Evolutionary conservation across 1,140 invertebrate species (phyloP).

Genomic region (Ruditapes philippinarum): DNA sequence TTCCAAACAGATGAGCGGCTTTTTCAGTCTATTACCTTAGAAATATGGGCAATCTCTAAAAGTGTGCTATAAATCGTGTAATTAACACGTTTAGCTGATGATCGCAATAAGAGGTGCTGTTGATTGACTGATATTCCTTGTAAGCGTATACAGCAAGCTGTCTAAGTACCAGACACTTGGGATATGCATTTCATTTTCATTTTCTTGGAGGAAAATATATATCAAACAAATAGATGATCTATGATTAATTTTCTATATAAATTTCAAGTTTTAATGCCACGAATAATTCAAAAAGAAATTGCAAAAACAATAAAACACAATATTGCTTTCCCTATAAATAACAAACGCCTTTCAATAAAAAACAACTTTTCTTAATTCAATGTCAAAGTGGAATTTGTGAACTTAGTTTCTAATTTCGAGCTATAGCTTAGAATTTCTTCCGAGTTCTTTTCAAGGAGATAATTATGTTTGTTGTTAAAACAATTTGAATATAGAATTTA

Average conservation of each 20-base stretch:
- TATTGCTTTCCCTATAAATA: no score
- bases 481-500: no score
- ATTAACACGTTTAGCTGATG: conserved; percentile 19
- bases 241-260: conserved; percentile 25
- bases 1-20: background rate
- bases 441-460: no score
- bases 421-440: no score
- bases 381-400: no score
- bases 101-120: conserved; percentile 2
- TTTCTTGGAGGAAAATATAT: background rate
- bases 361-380: no score
- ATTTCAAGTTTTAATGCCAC: background rate
- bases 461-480: no score
- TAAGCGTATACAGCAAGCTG: background rate
- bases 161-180: conserved; percentile 11
- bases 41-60: conserved; percentile 11
- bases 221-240: background rate
- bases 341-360: no score
- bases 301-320: conserved; percentile 4
- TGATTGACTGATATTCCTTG: background rate
- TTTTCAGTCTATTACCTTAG: background rate
- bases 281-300: background rate
- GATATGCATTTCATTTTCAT: conserved; percentile 22
- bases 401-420: no score
- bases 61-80: conserved; percentile 25